These are phyloP conservation scores for Drosophila melanica DNA, from an alignment of 1,140 invertebrate species.

Conservation along the genomic window DNA sequence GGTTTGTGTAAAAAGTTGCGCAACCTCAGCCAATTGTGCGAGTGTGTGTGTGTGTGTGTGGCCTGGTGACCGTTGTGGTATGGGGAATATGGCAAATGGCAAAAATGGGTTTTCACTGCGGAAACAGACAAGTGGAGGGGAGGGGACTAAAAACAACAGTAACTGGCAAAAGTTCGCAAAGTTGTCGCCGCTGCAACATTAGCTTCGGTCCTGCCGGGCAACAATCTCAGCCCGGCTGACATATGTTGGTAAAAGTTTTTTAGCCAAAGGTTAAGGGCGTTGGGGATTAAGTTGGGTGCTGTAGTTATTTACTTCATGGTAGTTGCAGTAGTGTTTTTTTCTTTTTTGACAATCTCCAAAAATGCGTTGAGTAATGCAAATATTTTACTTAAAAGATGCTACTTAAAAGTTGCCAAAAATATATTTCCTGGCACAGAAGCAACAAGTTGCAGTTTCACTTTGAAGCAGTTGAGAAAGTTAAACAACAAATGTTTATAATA, in stretches of 20 bases:
- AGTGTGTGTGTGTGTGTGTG: constrained; percentile 31
- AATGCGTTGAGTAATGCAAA: constrained; percentile 18
- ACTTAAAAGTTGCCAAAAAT: constrained; percentile 8
- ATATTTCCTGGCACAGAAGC: constrained; percentile 13
- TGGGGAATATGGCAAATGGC: constrained; percentile 72
- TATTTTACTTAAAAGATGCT: constrained; percentile 9
- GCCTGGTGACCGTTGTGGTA: constrained; percentile 54
- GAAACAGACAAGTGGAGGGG: neutral
- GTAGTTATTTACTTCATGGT: constrained; percentile 34
- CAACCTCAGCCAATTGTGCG: constrained; percentile 73
- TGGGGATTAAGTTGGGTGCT: constrained; percentile 24
- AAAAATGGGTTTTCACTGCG: constrained; percentile 52
- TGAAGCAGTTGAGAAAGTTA: neutral
- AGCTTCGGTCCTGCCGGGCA: constrained; percentile 30
- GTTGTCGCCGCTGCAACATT: constrained; percentile 70
- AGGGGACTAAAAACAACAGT: constrained; percentile 39
- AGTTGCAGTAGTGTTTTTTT: constrained; percentile 17
- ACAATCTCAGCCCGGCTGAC: constrained; percentile 28
- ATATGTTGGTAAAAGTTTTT: constrained; percentile 29
- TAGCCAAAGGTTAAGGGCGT: constrained; percentile 38
- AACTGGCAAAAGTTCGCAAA: constrained; percentile 69
- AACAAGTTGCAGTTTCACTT: constrained; percentile 15
- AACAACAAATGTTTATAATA: neutral
- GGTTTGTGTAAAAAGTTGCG: constrained; percentile 69
- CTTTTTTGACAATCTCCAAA: constrained; percentile 23